Evolutionary conservation across 2,113 vertebrate species (phyloP), one percentile per base, ranked within the genome.

Genomic region (Phyllopteryx taeniolatus): DNA sequence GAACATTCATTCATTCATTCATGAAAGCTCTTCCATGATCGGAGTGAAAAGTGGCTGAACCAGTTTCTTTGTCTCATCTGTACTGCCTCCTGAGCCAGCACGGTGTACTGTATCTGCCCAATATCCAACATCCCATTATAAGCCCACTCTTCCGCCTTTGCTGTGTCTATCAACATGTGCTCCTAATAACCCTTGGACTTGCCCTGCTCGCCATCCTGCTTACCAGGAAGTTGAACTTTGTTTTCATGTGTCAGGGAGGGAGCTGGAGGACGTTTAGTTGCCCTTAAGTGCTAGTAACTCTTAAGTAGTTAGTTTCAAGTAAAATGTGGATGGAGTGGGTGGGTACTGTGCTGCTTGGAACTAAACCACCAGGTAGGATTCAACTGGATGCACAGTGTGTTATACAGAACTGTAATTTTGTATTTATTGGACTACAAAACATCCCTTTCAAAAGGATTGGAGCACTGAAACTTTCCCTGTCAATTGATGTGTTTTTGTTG

Each of bases 11-110:
- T 51, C 49, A 33, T 54, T 60, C 59, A 72, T 63, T 64, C 46
- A 39, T 5, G n/a, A 57, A 72, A 42, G 63, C 75, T 70, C 60
- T 64, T 72, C 78, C 69, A 61, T 20, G 51, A 83, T 80, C 72
- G 68, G 70, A 56, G 31, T 47, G 39, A n/a, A 75, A 80, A 83
- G 87, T 77, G 80, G 90, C 79, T 81, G 81, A 92, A 92, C 91
- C 88, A 77, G 91, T 92, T 92, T 72, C 78, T 91, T 91, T 92
- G 87, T 91, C 70, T 80, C 51, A 39, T 79, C 69, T 33, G 66
- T 76, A 67, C 77, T 70, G 74, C 49, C 68, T 35, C 73, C 86
- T 72, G 74, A 80, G 79, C 65, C 75, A 60, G 64, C 44, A 42
- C 44, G 82, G 82, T 82, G 66, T 82, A 76, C 65, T 39, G 47